These are phyloP conservation scores for Drosophila quinaria DNA, from an alignment of 2,888 invertebrate genomes.

Conservation along the genomic window DNA sequence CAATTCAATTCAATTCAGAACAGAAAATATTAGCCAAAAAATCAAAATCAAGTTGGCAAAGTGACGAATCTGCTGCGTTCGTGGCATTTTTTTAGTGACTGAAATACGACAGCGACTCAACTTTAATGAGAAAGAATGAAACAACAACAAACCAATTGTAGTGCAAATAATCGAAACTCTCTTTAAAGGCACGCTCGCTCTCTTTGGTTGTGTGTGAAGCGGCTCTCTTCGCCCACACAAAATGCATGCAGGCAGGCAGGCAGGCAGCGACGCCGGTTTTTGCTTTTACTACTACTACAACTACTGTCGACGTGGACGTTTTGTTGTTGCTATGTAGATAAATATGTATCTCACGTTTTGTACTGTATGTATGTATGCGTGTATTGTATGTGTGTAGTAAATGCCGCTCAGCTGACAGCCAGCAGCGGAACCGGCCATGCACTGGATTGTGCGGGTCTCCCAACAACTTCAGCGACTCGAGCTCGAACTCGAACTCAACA, in stretches of 20 bases:
- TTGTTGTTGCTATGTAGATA: slow-evolving; percentile 50
- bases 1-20: neutral
- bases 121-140: neutral
- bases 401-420: slow-evolving; percentile 72
- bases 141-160: slow-evolving; percentile 20
- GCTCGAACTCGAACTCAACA: slow-evolving; percentile 13
- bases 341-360: slow-evolving; percentile 58
- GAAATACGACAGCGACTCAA: slow-evolving; percentile 30
- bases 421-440: slow-evolving; percentile 48
- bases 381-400: slow-evolving; percentile 49
- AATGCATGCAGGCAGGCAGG: slow-evolving; percentile 63
- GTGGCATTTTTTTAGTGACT: slow-evolving; percentile 51
- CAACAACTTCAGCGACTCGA: slow-evolving; percentile 30
- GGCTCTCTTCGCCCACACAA: slow-evolving; percentile 50
- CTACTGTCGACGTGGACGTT: slow-evolving; percentile 37
- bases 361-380: slow-evolving; percentile 3
- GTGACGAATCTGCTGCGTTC: slow-evolving; percentile 41
- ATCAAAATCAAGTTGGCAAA: neutral
- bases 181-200: slow-evolving; percentile 4
- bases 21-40: neutral
- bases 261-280: slow-evolving; percentile 55
- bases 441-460: slow-evolving; percentile 46
- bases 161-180: slow-evolving; percentile 21
- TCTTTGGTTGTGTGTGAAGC: slow-evolving; percentile 10
- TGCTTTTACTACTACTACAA: slow-evolving; percentile 46